phyloP scores from a whole-genome alignment of 2,113 vertebrate genomes.

The Phylloscopus trochilus region DNA sequence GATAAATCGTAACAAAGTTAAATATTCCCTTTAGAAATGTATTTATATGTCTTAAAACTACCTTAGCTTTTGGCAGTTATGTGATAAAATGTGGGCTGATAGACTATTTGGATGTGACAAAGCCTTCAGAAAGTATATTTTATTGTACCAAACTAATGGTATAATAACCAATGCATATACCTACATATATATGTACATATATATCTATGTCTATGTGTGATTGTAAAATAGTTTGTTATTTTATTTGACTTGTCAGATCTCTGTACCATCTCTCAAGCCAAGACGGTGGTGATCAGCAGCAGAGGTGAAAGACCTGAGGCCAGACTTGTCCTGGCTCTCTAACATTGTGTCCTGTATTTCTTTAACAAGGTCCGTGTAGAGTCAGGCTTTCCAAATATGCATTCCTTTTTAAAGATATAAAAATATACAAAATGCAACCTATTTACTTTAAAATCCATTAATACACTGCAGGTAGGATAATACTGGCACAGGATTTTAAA shows the following conservation, averaged over 20 bases:
- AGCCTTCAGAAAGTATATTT: not conserved
- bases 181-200: rapidly evolving
- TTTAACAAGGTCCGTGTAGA: not conserved
- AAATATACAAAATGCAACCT: not conserved
- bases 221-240: not conserved
- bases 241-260: not conserved
- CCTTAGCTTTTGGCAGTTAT: not conserved
- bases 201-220: not conserved
- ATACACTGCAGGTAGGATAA: not conserved
- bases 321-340: not conserved
- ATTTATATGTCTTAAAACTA: not conserved
- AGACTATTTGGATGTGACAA: not conserved
- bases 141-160: not conserved
- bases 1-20: not conserved
- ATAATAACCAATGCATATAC: not conserved
- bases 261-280: not conserved
- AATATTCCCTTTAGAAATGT: not conserved
- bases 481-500: not conserved
- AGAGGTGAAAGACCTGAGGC: not conserved
- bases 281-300: not conserved
- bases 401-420: not conserved
- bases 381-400: not conserved
- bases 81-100: not conserved
- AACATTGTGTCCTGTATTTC: not conserved
- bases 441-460: slow-evolving; percentile 20